Evolutionary conservation across 2,113 vertebrate species (phyloP), one percentile per base, ranked within the genome.

Genomic region (Zeus faber): DNA sequence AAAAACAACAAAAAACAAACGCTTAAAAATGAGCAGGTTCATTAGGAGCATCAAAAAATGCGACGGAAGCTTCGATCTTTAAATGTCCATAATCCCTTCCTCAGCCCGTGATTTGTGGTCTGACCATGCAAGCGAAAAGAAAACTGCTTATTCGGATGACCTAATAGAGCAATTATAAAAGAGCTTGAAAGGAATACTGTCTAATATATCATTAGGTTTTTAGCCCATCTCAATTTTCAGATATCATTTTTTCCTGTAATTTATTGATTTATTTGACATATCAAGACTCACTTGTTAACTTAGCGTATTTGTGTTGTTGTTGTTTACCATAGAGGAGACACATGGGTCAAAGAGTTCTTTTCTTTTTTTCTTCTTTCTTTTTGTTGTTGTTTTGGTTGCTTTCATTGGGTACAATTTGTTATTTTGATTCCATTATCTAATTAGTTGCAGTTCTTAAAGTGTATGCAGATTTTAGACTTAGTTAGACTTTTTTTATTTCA

Each of bases 381-480:
- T n/a, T n/a, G n/a, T n/a, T n/a, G n/a, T n/a, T n/a, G n/a, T n/a
- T 82, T 90, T 60, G 79, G 85, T 87, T 89, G 84, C 87, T 90
- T 82, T 83, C 79, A 89, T 86, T 90, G 87, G 87, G 83, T 88
- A 89, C 76, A 71, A 65, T 84, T 89, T 83, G 44, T 85, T 87
- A 58, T 85, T 84, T 89, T 85, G 79, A 77, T 85, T 88, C 85
- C 89, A 89, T 89, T 84, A 85, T 89, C 88, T 84, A 84, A 88
- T 91, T 92, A 91, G 89, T 91, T 91, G 87, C 88, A 88, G 90
- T 91, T 92, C 88, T 89, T 84, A 88, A 83, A 84, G 90, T 91
- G 90, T 91, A 91, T 91, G 89, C 90, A 84, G 87, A 90, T 88
- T 92, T 91, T 91, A 91, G 89, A 91, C 87, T 92, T 91, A 91